phyloP scores from a whole-genome alignment of 2,797 vertebrate species.

The Malurus splendens region DNA sequence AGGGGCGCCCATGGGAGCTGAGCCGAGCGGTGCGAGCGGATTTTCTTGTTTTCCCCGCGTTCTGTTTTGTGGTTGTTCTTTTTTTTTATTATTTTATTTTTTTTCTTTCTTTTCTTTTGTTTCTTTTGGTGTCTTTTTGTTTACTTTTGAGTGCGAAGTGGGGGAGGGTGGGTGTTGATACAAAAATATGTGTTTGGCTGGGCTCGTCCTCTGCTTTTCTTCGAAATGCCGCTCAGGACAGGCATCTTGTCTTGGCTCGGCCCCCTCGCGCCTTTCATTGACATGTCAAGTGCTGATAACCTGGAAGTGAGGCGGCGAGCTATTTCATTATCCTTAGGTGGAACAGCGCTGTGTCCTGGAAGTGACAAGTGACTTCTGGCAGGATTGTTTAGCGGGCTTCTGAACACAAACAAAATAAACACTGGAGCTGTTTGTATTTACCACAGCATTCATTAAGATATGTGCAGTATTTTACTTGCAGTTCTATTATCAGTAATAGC shows the following conservation, averaged over 20 bases:
- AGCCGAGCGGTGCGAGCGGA: background rate
- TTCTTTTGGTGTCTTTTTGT: background rate
- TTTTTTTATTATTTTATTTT: too few relatives aligned
- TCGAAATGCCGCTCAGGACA: constrained; percentile 17
- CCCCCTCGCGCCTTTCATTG: constrained; percentile 31
- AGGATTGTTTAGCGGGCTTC: background rate
- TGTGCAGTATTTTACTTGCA: background rate
- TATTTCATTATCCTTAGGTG: constrained; percentile 53
- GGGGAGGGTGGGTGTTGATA: background rate
- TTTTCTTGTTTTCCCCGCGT: background rate
- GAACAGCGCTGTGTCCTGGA: constrained; percentile 5
- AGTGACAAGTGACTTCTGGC: constrained; percentile 27
- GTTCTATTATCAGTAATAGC: background rate
- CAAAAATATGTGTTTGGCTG: background rate
- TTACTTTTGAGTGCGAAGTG: background rate
- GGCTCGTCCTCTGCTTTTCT: constrained; percentile 19
- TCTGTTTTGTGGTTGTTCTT: background rate
- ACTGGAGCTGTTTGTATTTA: background rate
- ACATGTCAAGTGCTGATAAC: constrained; percentile 50
- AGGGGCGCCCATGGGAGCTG: background rate
- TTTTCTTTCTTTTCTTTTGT: fast-evolving
- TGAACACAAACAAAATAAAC: background rate
- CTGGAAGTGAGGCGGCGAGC: constrained; percentile 13
- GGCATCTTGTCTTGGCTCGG: constrained; percentile 11
- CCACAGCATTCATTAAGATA: background rate